These are phyloP conservation scores for Brachypalpus laphriformis DNA, from an alignment of 2,888 invertebrate genomes.

Conservation along the genomic window DNA sequence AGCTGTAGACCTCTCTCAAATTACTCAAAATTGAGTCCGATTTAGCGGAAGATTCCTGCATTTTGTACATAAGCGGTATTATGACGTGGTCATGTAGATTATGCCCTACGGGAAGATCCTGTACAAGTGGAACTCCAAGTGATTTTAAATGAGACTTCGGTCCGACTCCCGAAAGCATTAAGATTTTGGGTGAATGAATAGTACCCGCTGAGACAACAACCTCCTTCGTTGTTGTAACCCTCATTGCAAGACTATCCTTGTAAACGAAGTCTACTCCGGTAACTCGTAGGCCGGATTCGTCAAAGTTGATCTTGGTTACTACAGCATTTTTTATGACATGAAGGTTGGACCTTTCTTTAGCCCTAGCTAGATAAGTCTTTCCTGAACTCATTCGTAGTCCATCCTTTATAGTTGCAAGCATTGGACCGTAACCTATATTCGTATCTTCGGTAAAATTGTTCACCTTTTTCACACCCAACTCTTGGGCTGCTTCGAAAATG, in stretches of 20 bases:
- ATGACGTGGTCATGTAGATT: slow-evolving; percentile 92
- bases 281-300: slow-evolving; percentile 83
- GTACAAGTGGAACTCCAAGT: slow-evolving; percentile 73
- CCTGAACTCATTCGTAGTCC: slow-evolving; percentile 90
- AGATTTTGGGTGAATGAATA: slow-evolving; percentile 77
- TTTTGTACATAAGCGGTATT: slow-evolving; percentile 80
- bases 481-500: slow-evolving; percentile 82
- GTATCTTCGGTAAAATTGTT: slow-evolving; percentile 81
- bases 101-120: slow-evolving; percentile 85
- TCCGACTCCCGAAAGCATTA: slow-evolving; percentile 78
- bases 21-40: neutral
- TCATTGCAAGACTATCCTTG: neutral
- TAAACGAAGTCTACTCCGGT: slow-evolving; percentile 81
- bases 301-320: slow-evolving; percentile 84
- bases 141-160: slow-evolving; percentile 72
- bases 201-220: slow-evolving; percentile 78
- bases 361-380: slow-evolving; percentile 86
- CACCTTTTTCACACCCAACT: slow-evolving; percentile 82
- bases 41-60: slow-evolving; percentile 74
- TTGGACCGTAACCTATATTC: slow-evolving; percentile 83
- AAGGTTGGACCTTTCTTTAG: slow-evolving; percentile 82
- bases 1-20: neutral
- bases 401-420: slow-evolving; percentile 84
- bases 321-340: slow-evolving; percentile 83
- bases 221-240: slow-evolving; percentile 75